Base-by-base conservation (phyloP, 1,140 invertebrate species). In the Hypsibius dujardini region DNA sequence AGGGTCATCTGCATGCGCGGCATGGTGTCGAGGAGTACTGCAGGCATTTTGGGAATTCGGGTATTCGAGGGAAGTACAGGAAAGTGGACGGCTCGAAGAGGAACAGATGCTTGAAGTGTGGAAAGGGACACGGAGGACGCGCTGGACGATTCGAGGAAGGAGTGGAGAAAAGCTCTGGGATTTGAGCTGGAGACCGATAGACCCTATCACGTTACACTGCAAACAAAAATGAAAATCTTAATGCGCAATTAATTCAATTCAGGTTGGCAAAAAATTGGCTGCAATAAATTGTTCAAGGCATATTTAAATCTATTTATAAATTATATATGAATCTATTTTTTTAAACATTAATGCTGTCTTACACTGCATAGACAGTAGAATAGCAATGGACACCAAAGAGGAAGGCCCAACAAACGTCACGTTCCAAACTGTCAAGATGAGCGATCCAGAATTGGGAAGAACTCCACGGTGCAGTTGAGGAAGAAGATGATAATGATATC, bases 401-500 rank as follows among this genome's bases (percentile, higher is more conserved):
- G 50, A 56, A 56, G n/a, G 50, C 50, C 50, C 50, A 56, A n/a
- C 50, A 56, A 56, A 56, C 50, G 7, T 56, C 50, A n/a, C 50
- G 50, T 56, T 56, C 50, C 50, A 56, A 56, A 56, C 50, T 56
- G n/a, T 56, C 50, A 56, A 56, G 50, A 56, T 56, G 50, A 7
- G n/a, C 7, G 7, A 56, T 12, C 50, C 50, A 56, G 50, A 7
- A 56, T 12, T 12, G n/a, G 7, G 50, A 7, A 7, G 50, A 56
- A 56, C 7, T 56, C 50, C 50, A 56, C 7, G 50, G 50, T 28
- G 28, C 28, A 56, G 50, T 7, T n/a, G n/a, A n/a, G n/a, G n/a
- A n/a, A 56, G 50, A 56, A n/a, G 50, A 56, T 7, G 50, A 72
- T 56, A 56, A 71, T 47, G 28, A 47, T 73, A 76, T 72, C 72